Evolutionary conservation across 2,797 vertebrate species (phyloP).

Genomic region (Toxotes lorentzi): DNA sequence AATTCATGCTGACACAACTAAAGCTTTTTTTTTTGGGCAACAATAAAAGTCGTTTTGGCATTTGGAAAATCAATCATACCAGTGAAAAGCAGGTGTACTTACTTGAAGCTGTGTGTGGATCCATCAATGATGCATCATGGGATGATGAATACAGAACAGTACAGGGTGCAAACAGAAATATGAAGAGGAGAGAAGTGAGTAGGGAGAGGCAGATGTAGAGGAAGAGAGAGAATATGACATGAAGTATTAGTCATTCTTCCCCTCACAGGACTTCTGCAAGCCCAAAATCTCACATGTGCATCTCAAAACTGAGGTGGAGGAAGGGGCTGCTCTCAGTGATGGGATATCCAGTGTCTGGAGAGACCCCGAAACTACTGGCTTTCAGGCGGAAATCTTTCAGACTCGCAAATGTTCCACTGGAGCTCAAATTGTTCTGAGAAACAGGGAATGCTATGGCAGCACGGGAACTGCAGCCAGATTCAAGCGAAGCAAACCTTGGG

Average conservation of each 20-base stretch:
- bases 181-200: slow-evolving; percentile 26
- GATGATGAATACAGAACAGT: slow-evolving; percentile 46
- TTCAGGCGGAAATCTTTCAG: slow-evolving; percentile 48
- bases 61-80: slow-evolving; percentile 18
- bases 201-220: slow-evolving; percentile 19
- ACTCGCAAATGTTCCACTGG: slow-evolving; percentile 44
- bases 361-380: slow-evolving; percentile 34
- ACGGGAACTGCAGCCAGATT: slow-evolving; percentile 53
- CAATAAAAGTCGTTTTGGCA: slow-evolving; percentile 13
- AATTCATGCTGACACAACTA: background rate
- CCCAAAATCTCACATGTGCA: slow-evolving; percentile 34
- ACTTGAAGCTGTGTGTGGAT: slow-evolving; percentile 77
- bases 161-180: slow-evolving; percentile 31
- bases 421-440: slow-evolving; percentile 51
- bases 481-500: slow-evolving; percentile 56
- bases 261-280: slow-evolving; percentile 25
- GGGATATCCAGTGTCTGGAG: slow-evolving; percentile 44
- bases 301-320: slow-evolving; percentile 30
- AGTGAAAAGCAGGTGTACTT: slow-evolving; percentile 58
- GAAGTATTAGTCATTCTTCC: slow-evolving; percentile 41
- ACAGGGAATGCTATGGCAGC: slow-evolving; percentile 27
- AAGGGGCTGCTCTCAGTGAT: slow-evolving; percentile 8
- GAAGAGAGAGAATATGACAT: slow-evolving; percentile 37
- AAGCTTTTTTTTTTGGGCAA: background rate
- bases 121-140: slow-evolving; percentile 67